Evolutionary conservation across 2,113 vertebrate species (phyloP).

Genomic region (Cygnus buccinator): DNA sequence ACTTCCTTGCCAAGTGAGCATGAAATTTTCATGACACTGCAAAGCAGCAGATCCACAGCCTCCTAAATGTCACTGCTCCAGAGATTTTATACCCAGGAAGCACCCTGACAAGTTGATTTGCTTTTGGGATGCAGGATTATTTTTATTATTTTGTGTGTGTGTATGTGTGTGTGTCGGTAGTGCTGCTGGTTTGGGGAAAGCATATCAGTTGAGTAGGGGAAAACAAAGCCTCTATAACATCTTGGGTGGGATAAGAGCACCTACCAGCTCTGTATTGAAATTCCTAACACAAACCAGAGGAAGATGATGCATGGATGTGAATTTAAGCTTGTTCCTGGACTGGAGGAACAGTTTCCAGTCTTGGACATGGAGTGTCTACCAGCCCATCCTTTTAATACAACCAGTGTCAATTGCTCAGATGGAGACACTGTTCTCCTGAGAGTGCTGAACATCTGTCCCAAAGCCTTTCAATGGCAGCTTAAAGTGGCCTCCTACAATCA

Average conservation of each 20-base stretch:
- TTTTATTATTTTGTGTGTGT: no score
- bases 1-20: constrained; percentile 49
- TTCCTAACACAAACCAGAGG: background rate
- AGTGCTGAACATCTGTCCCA: background rate
- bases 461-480: background rate
- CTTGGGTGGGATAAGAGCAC: background rate
- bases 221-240: background rate
- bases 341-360: background rate
- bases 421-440: background rate
- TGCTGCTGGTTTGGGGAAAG: background rate
- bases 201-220: background rate
- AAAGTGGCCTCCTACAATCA: background rate
- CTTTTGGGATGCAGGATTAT: background rate
- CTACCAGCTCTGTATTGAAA: background rate
- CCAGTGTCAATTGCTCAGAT: background rate
- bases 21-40: constrained; percentile 61
- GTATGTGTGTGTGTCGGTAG: background rate
- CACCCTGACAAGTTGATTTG: background rate
- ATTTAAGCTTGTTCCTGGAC: background rate
- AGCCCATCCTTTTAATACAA: background rate
- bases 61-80: background rate
- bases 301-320: background rate
- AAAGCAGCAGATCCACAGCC: constrained; percentile 12
- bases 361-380: background rate
- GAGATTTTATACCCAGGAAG: constrained; percentile 4